phyloP scores from a whole-genome alignment of 2,797 vertebrate species.

The Aplochiton taeniatus region DNA sequence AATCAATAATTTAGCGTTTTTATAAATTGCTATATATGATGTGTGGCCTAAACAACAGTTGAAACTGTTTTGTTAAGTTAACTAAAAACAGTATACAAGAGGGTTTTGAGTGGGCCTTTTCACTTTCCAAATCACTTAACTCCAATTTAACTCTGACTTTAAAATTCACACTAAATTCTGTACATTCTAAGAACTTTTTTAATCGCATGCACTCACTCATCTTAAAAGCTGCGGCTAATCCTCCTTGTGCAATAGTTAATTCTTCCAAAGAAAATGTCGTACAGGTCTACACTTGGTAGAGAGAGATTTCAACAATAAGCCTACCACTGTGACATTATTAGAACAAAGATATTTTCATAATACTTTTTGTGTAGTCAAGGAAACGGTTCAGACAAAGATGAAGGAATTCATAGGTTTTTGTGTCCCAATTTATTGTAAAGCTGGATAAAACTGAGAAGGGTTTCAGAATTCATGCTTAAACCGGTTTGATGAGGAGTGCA shows the following conservation, averaged over 20 bases:
- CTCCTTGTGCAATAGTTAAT: conserved; percentile 77
- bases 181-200: conserved; percentile 34
- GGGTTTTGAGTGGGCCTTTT: too few relatives aligned
- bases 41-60: too few relatives aligned
- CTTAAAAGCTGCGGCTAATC: conserved; percentile 52
- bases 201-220: conserved; percentile 41
- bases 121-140: too few relatives aligned
- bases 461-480: conserved; percentile 4
- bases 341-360: conserved; percentile 93
- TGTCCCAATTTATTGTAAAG: conserved; percentile 46
- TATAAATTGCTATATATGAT: too few relatives aligned
- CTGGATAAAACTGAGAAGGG: conserved; percentile 34
- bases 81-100: too few relatives aligned
- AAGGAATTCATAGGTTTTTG: conserved; percentile 79
- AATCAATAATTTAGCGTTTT: too few relatives aligned
- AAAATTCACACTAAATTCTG: not conserved
- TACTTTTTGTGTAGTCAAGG: conserved; percentile 89
- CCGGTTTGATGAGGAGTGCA: conserved; percentile 8
- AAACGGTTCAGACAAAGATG: conserved; percentile 85
- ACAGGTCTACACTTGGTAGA: conserved; percentile 75
- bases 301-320: conserved; percentile 90
- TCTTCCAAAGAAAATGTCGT: conserved; percentile 93
- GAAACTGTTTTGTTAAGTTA: too few relatives aligned
- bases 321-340: conserved; percentile 97
- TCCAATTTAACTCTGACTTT: too few relatives aligned